phyloP scores from a whole-genome alignment of 1,140 invertebrate species.

The Pogonomyrmex barbatus region DNA sequence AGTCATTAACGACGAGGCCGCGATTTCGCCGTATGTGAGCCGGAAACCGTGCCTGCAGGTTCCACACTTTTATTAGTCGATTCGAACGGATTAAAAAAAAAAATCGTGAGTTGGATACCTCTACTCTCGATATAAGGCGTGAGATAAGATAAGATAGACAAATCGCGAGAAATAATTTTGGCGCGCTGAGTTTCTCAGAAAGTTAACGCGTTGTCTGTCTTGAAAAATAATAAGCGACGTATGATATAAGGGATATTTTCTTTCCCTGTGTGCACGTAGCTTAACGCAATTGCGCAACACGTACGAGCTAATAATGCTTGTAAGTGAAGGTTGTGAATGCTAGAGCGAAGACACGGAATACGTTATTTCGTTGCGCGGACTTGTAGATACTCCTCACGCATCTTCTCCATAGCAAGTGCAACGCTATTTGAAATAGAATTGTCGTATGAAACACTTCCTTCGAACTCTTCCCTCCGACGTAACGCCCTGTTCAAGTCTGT shows the following conservation, averaged over 20 bases:
- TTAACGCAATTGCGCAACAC: slow-evolving; percentile 66
- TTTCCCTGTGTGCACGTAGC: not conserved
- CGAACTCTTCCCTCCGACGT: not conserved
- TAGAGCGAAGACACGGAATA: slow-evolving; percentile 52
- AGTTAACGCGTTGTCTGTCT: not conserved
- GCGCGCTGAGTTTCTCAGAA: not conserved
- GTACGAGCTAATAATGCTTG: slow-evolving; percentile 69
- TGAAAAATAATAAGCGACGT: not conserved
- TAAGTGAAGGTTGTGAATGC: slow-evolving; percentile 66
- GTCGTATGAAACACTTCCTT: slow-evolving; percentile 25
- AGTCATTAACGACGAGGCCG: not conserved
- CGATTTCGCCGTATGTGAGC: not conserved
- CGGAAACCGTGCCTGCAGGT: not conserved
- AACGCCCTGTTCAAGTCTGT: not conserved
- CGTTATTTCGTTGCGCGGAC: slow-evolving; percentile 40
- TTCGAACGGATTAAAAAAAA: not conserved
- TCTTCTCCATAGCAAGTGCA: slow-evolving; percentile 37
- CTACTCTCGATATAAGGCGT: not conserved
- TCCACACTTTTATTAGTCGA: not conserved
- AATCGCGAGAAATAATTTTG: not conserved
- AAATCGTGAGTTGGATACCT: not conserved
- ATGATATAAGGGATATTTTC: no score
- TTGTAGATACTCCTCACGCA: slow-evolving; percentile 20
- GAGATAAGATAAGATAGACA: slow-evolving; percentile 13
- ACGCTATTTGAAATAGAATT: slow-evolving; percentile 32